Evolutionary conservation across 2,113 vertebrate species (phyloP).

Genomic region (Cheirogaleus medius): DNA sequence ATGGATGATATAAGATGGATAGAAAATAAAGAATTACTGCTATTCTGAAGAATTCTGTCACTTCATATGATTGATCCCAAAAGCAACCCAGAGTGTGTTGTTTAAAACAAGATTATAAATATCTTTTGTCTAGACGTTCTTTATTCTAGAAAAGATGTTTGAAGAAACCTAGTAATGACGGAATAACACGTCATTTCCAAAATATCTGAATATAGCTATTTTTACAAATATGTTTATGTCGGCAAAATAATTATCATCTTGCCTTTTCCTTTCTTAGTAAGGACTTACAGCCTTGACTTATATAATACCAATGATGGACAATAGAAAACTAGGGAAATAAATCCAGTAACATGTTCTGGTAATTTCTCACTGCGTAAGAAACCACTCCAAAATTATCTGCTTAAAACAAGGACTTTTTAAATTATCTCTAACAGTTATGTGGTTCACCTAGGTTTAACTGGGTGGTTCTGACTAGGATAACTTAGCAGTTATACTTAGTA

Average conservation of each 20-base stretch:
- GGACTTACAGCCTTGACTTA: not conserved
- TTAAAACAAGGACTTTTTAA: not conserved
- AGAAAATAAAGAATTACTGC: not conserved
- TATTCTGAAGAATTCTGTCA: conserved; percentile 29
- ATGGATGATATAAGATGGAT: not conserved
- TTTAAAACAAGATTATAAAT: conserved; percentile 40
- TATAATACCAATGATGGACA: not conserved
- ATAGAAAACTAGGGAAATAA: not conserved
- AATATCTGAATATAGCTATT: not conserved
- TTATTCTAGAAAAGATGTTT: not conserved
- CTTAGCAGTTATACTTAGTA: not conserved
- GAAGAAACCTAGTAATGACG: not conserved
- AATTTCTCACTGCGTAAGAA: not conserved
- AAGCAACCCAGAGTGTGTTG: not conserved
- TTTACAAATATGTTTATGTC: not conserved
- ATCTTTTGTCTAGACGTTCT: not conserved
- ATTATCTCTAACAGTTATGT: not conserved
- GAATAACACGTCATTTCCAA: not conserved
- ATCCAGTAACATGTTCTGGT: not conserved
- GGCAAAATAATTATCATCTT: not conserved
- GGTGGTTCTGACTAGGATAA: not conserved
- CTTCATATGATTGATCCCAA: conserved; percentile 12
- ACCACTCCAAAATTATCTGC: not conserved
- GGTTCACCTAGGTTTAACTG: not conserved
- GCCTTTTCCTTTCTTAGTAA: not conserved